Percentiles rank a stretch among this genome's conserved stretches.
Conservation (phyloP, 2,113 vertebrate species). For the Charadrius vociferus region DNA sequence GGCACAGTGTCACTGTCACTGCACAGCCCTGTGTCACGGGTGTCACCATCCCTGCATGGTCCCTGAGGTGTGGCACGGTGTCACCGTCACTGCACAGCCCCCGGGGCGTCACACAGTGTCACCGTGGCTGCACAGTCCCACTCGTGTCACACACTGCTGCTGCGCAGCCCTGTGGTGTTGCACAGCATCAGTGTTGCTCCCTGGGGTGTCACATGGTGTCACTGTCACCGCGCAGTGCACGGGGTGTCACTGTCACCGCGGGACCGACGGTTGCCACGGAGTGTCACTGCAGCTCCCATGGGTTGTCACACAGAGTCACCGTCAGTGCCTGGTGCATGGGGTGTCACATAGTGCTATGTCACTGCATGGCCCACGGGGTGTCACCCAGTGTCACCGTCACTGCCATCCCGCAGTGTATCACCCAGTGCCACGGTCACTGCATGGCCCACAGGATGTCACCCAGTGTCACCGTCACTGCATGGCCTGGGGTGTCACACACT, state of each 20-base stretch:
- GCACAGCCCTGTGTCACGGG: not conserved
- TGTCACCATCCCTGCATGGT: not conserved
- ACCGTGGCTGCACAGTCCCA: not conserved
- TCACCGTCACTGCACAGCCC: not conserved
- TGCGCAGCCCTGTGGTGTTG: not conserved
- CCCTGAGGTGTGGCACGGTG: not conserved
- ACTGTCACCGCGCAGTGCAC: slow-evolving; percentile 3
- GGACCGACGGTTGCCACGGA: not conserved
- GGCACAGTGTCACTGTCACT: not conserved
- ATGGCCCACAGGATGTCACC: not conserved
- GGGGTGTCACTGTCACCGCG: slow-evolving; percentile 32
- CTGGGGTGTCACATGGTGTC: slow-evolving; percentile 43
- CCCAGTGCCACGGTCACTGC: not conserved
- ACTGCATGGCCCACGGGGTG: not conserved
- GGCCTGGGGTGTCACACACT: not conserved
- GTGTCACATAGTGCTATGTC: not conserved
- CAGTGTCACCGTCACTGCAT: not conserved
- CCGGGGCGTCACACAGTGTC: not conserved
- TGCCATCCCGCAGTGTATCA: not conserved
- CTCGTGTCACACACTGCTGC: not conserved
- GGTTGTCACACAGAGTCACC: slow-evolving; percentile 38
- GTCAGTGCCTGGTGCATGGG: not conserved
- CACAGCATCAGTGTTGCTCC: not conserved
- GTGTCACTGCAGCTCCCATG: slow-evolving; percentile 43
- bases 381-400: not conserved